These are phyloP conservation scores for Eurois occulta DNA, from an alignment of 2,888 invertebrate genomes.

Conservation along the genomic window DNA sequence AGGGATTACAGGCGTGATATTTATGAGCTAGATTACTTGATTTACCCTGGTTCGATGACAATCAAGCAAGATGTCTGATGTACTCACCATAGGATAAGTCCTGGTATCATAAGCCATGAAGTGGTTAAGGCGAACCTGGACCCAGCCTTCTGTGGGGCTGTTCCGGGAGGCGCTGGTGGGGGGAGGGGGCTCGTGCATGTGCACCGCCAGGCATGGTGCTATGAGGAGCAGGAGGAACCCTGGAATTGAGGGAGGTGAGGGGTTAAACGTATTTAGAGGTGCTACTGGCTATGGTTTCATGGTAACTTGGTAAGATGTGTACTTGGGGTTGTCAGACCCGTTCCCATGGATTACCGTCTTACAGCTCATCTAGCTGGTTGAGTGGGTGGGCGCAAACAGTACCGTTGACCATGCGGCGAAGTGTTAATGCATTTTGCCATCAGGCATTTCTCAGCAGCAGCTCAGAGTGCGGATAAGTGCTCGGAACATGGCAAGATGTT, in stretches of 20 bases:
- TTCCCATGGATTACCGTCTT: no score
- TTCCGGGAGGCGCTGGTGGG: slow-evolving; percentile 62
- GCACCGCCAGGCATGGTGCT: slow-evolving; percentile 73
- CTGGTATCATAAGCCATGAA: slow-evolving; percentile 88
- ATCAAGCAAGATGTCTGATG: background rate
- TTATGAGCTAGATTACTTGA: background rate
- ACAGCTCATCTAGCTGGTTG: no score
- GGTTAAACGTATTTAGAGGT: background rate
- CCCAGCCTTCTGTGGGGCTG: slow-evolving; percentile 76
- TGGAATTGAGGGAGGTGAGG: slow-evolving; percentile 45
- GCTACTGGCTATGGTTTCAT: background rate
- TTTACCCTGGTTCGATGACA: background rate
- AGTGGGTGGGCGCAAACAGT: background rate
- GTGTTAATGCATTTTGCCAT: background rate
- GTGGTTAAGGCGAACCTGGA: slow-evolving; percentile 87
- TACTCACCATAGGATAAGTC: slow-evolving; percentile 89
- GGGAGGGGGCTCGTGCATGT: slow-evolving; percentile 74
- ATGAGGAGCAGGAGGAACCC: slow-evolving; percentile 74
- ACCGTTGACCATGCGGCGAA: background rate
- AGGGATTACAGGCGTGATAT: background rate
- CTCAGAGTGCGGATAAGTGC: background rate
- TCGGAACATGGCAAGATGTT: background rate
- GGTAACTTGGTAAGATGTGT: background rate
- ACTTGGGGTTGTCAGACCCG: background rate
- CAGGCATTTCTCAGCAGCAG: background rate